Percentiles rank a stretch among this genome's conserved stretches.
phyloP scores from a whole-genome alignment of 2,888 invertebrate genomes.

The Zootermopsis nevadensis region DNA sequence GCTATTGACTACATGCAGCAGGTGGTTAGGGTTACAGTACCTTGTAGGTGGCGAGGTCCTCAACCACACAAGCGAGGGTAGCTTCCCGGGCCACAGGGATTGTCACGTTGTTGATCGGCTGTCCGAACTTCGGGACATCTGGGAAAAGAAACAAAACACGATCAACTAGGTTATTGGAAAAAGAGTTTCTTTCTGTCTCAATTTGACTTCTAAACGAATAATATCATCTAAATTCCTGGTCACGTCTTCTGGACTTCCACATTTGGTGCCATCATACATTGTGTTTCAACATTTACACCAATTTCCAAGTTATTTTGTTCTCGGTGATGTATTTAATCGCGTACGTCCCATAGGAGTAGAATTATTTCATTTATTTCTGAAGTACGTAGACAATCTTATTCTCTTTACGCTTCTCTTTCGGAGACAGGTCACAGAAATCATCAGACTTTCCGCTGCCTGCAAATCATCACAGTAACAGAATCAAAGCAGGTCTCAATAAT shows the following conservation, averaged over 20 bases:
- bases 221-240: conserved; percentile 31
- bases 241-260: conserved; percentile 14
- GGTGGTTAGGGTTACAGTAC: conserved; percentile 69
- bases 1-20: no score
- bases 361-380: no score
- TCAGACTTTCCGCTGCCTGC: no score
- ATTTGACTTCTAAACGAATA: not conserved
- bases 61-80: conserved; percentile 82
- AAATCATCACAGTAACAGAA: no score
- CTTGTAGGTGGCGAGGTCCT: conserved; percentile 85
- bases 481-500: no score
- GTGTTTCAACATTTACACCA: conserved; percentile 2
- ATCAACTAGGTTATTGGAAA: not conserved
- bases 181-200: not conserved
- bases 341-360: no score
- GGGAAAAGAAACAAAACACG: conserved; percentile 60
- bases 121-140: conserved; percentile 85
- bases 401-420: no score
- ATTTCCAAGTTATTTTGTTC: conserved; percentile 1
- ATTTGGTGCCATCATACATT: not conserved
- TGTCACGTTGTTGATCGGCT: conserved; percentile 85
- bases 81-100: conserved; percentile 87
- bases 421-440: no score
- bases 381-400: no score
- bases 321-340: not conserved